Evolutionary conservation across 2,113 vertebrate species (phyloP).

Genomic region (Vireo altiloquus): DNA sequence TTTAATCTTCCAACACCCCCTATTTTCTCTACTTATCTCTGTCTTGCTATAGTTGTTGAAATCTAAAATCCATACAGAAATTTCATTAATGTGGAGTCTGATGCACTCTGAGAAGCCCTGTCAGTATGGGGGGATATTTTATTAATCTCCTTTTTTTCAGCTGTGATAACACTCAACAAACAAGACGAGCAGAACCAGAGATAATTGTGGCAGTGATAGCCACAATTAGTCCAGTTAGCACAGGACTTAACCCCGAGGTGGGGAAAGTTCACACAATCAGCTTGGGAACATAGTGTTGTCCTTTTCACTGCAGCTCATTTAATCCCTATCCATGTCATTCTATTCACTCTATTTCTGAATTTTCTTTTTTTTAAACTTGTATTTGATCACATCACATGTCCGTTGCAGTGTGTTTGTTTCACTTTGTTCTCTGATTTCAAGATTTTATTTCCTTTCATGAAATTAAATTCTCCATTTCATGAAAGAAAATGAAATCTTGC

Average conservation of each 20-base stretch:
- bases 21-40: background rate
- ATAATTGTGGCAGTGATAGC: constrained; percentile 11
- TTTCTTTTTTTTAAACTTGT: background rate
- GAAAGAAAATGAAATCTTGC: background rate
- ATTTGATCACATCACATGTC: background rate
- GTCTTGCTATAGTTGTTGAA: background rate
- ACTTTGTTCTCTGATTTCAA: background rate
- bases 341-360: background rate
- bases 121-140: background rate
- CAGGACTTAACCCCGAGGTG: background rate
- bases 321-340: background rate
- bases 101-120: background rate
- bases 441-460: background rate
- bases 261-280: constrained; percentile 10
- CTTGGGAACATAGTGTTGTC: background rate
- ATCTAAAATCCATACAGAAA: background rate
- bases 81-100: background rate
- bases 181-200: background rate
- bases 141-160: background rate
- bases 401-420: background rate
- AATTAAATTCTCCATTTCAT: background rate
- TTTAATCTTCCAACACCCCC: background rate
- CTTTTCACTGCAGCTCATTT: background rate
- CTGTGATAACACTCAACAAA: constrained; percentile 14
- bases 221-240: background rate